Evolutionary conservation across 2,797 vertebrate species (phyloP), one percentile per base, ranked within the genome.

Genomic region (Sebastolobus alascanus): DNA sequence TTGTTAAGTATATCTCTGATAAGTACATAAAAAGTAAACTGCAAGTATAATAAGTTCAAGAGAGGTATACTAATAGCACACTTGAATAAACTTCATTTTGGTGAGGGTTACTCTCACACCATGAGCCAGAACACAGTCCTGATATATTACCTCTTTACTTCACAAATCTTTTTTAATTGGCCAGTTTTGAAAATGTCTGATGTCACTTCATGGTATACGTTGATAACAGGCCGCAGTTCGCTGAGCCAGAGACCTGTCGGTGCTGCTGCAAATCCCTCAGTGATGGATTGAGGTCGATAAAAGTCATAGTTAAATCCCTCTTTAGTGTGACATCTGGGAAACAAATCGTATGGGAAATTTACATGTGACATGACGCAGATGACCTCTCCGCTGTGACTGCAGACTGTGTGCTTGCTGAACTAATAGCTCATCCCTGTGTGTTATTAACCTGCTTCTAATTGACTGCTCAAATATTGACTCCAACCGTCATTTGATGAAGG

Each of bases 401-500:
- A 73, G 46, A 27, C 72, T 67, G 60, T 56, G 37, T 20, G 63
- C 20, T 50, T 10, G 25, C 54, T n/a, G 54, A 77, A 68, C 65
- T 80, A 66, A 72, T 22, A 52, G 63, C 29, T 40, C 22, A 25
- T 75, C 83, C 75, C 74, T 89, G 84, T 46, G 71, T 82, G 76
- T 72, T 89, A 84, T 87, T 90, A 79, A 80, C 74, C 79, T 66
- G 80, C 68, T 80, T 84, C 63, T 81, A 54, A 85, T 75, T 84
- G 82, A 52, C 87, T 79, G 77, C 83, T 95, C 90, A 93, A 94
- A 94, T 95, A 95, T 94, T 95, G 86, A 91, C 90, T 74, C 68
- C 1, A 14, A 71, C 64, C 3, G 14, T 66, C 50, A 71, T 83
- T 77, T 70, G 64, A 82, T 83, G 78, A 76, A 76, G 68, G 80